Evolutionary conservation across 2,888 invertebrate genomes (phyloP).

Genomic region (Kryphioiulus occultus): DNA sequence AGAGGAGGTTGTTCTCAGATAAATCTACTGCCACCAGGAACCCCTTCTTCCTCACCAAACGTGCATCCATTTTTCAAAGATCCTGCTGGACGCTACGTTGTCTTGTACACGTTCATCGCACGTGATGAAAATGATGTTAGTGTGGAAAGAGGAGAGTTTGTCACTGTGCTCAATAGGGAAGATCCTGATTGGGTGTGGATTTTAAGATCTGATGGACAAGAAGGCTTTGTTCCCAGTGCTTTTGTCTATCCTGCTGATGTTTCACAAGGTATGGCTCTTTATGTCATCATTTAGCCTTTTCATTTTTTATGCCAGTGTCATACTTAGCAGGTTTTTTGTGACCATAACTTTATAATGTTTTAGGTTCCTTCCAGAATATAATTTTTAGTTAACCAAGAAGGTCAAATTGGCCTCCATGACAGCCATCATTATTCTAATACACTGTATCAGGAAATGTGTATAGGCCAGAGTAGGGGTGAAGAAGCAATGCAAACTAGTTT

Average conservation of each 20-base stretch:
- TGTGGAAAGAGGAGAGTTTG: conserved; percentile 92
- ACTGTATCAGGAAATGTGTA: no score
- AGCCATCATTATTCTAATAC: no score
- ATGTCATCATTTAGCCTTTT: neutral
- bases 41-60: conserved; percentile 64
- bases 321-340: neutral
- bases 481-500: no score
- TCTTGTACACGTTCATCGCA: conserved; percentile 90
- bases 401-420: no score
- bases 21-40: conserved; percentile 51
- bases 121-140: conserved; percentile 93
- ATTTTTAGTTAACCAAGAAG: no score
- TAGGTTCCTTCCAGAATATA: no score
- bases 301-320: neutral
- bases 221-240: conserved; percentile 94
- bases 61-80: conserved; percentile 73
- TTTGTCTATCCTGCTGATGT: conserved; percentile 92
- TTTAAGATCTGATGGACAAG: conserved; percentile 87
- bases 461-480: no score
- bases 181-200: conserved; percentile 99
- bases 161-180: conserved; percentile 92
- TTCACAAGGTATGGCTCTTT: conserved; percentile 66
- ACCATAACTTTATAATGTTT: no score
- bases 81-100: conserved; percentile 88
- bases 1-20: conserved; percentile 37